Percentiles rank a stretch among this genome's conserved stretches.
These are phyloP conservation scores for Crambe crambe DNA, from an alignment of 37 sponge, comb jelly and placozoan species.

Conservation along the genomic window DNA sequence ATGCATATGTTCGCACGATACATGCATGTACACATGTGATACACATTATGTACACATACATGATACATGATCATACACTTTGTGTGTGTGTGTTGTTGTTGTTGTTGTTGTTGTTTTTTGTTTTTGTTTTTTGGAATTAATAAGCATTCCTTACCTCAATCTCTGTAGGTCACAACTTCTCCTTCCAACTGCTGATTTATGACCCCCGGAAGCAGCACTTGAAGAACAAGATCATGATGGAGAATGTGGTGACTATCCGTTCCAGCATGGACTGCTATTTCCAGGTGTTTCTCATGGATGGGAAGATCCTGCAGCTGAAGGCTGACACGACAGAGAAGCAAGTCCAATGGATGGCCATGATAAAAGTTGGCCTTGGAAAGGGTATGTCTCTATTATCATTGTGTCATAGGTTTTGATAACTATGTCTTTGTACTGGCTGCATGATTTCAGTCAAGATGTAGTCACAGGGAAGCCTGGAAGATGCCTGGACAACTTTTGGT, in stretches of 20 bases:
- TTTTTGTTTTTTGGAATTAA: no score
- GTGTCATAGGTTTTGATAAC: background rate
- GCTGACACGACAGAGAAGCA: slow-evolving; percentile 38
- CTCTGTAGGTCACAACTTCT: slow-evolving; percentile 7
- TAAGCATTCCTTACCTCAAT: background rate
- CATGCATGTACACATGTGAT: no score
- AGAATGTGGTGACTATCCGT: slow-evolving; percentile 43
- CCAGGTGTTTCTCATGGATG: slow-evolving; percentile 27
- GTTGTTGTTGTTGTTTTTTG: no score
- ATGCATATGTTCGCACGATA: no score
- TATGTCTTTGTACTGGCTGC: background rate
- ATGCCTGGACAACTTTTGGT: no score
- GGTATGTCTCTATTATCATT: slow-evolving; percentile 38
- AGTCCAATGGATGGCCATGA: slow-evolving; percentile 51
- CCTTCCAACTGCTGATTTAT: slow-evolving; percentile 36
- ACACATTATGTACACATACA: no score
- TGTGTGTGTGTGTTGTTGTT: no score
- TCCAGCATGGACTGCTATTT: slow-evolving; percentile 23
- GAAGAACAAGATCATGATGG: slow-evolving; percentile 35
- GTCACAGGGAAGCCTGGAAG: background rate
- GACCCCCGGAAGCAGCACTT: slow-evolving; percentile 8
- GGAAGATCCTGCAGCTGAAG: slow-evolving; percentile 52
- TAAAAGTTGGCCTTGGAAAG: slow-evolving; percentile 66
- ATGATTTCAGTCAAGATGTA: background rate
- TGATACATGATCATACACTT: no score